Evolutionary conservation across 2,113 vertebrate species (phyloP), one percentile per base, ranked within the genome.

Genomic region (Periophthalmodon schlosseri): DNA sequence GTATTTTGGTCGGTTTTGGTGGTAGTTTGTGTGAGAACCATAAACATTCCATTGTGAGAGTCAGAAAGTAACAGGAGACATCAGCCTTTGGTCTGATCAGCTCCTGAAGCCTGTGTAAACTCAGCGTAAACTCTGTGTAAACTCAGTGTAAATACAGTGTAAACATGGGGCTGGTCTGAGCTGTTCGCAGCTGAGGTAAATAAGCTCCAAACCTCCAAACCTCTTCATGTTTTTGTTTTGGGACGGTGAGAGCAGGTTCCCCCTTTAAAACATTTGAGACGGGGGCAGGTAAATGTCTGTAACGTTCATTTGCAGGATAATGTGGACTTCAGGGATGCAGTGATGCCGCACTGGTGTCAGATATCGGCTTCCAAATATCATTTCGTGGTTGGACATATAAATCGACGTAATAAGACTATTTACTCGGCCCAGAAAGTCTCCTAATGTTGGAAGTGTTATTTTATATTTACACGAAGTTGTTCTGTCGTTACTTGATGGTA

Each of bases 111-210:
- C 78, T 71, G 77, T 84, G 88, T 91, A 91, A 92, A 92, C 89
- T 89, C 87, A 70, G n/a, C 23, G 56, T 57, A 57, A 57, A 57
- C 56, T 10, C 54, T 11, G 20, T 85, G 88, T 91, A 91, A 92
- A 91, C 88, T 71, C 47, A 2, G 47, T 49, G 39, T 44, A 44
- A 44, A 44, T 11, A 11, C 39, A 10, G 39, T 10, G 39, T 44
- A 8, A 44, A 44, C 39, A 11, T 0, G 9, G 47, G 14, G 47
- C 47, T 49, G 47, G 14, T 50, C 4, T 14, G 49, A 87, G 78
- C 78, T 89, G 87, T 91, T 90, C 90, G 90, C 88, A 89, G 86
- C 90, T 78, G 67, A 78, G 83, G 83, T 92, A 92, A 92, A 92
- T 91, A 92, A 77, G 79, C 86, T 89, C 88, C 87, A 88, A 76